Base-by-base conservation (phyloP, 2,888 invertebrate genomes). In the Palloptera scutellata region DNA sequence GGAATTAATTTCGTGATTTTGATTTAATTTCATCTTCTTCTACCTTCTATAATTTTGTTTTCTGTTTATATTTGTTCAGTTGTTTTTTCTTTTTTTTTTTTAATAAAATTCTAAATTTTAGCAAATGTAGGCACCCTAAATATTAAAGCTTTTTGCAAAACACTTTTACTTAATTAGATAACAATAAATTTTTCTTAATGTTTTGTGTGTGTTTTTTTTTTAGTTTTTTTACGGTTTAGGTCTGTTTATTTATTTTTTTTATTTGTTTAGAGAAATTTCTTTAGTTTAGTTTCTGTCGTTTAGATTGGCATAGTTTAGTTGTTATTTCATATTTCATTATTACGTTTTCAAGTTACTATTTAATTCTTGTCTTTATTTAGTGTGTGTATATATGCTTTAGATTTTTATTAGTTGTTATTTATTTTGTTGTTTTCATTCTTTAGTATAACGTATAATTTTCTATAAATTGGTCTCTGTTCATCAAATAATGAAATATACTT, bases 41-140 rank as follows among this genome's bases (percentile, higher is more conserved):
- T 48, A 51, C 30, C 43, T 65, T 43, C 52, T 30, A 42, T 59
- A 59, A 20, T 42, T 43, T 17, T 58, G 30, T 48, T n/a, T n/a
- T 48, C 2, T 48, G 48, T 48, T 48, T 48, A 5, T 48, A 5
- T 48, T 48, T 77, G 73, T 71, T 70, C 74, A 77, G 70, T 75
- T 59, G 63, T 62, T 52, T 69, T 61, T 55, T 60, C 9, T 64
- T 66, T 54, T 67, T 71, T 67, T 51, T 66, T 71, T 68, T 57
- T 79, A 75, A 78, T 81, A 81, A 81, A 81, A 83, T 80, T 80
- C 83, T 83, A 81, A 83, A 82, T 82, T 81, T 75, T 83, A 84
- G 84, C 84, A 84, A 84, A 84, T 84, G 83, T 84, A 84, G 84
- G 84, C 84, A 84, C 84, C 84, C 84, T 84, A 84, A 84, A 83